These are phyloP conservation scores for Spodoptera picta DNA, from an alignment of 2,888 invertebrate genomes.

Conservation along the genomic window DNA sequence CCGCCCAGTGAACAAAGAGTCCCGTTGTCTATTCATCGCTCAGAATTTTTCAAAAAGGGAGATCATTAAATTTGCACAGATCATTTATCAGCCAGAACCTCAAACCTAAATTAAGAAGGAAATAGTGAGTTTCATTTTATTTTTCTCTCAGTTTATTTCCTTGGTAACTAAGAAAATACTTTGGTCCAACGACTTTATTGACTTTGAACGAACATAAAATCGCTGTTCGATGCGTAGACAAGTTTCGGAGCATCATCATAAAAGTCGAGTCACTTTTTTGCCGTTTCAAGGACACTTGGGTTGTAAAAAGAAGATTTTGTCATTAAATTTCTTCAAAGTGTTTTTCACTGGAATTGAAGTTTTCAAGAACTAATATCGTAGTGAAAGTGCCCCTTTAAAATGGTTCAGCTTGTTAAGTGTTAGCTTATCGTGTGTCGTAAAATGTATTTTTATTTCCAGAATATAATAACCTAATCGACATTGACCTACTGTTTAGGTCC, in stretches of 20 bases:
- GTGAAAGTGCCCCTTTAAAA: neutral
- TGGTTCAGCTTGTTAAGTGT: neutral
- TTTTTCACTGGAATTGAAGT: neutral
- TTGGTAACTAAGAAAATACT: conserved; percentile 15
- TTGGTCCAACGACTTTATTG: conserved; percentile 41
- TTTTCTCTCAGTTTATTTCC: conserved; percentile 21
- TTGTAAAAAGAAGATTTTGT: conserved; percentile 4
- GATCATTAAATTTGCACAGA: conserved; percentile 64
- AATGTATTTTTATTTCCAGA: too few relatives aligned
- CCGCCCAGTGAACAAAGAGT: conserved; percentile 37
- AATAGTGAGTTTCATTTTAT: conserved; percentile 48
- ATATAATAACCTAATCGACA: too few relatives aligned
- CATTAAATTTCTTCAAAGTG: neutral
- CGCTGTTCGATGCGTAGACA: conserved; percentile 24
- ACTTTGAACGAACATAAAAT: conserved; percentile 31
- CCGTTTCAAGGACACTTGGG: neutral
- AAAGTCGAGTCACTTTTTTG: conserved; percentile 10
- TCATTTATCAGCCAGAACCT: conserved; percentile 58
- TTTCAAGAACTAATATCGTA: neutral
- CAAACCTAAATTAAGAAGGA: conserved; percentile 51
- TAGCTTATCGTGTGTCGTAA: neutral
- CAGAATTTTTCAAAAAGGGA: conserved; percentile 51
- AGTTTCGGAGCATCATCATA: conserved; percentile 38
- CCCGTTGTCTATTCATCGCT: conserved; percentile 50
- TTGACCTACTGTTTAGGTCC: too few relatives aligned